phyloP scores from a whole-genome alignment of 1,140 invertebrate species.

The Homalodisca vitripennis region DNA sequence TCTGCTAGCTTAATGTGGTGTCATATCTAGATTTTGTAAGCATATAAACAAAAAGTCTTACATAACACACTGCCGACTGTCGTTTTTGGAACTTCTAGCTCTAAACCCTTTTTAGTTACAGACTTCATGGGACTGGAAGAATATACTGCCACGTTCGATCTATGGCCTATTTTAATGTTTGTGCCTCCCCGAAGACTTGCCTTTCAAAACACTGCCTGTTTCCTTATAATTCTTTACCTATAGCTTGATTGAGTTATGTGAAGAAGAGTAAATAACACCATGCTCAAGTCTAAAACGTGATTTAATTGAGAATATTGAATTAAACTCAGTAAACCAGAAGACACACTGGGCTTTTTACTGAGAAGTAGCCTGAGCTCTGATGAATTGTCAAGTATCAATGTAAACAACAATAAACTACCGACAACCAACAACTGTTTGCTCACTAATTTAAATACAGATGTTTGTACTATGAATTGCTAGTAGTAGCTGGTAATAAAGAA shows the following conservation, averaged over 20 bases:
- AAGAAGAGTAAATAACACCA: not conserved
- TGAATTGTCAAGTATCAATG: not conserved
- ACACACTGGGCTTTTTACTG: not conserved
- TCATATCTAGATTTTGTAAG: not conserved
- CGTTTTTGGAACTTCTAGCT: not conserved
- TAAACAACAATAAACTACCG: not conserved
- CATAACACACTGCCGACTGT: not conserved
- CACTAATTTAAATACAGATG: not conserved
- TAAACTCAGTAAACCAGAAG: not conserved
- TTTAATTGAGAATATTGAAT: not conserved
- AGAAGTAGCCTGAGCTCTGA: not conserved
- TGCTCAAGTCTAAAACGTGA: not conserved
- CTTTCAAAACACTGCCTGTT: not conserved
- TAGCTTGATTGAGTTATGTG: no score
- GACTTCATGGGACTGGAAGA: not conserved
- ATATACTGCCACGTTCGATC: not conserved
- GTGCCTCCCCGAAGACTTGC: not conserved
- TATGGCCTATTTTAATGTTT: not conserved
- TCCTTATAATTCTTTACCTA: not conserved
- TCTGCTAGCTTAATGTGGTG: conserved; percentile 1
- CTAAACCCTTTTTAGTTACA: not conserved
- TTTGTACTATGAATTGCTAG: not conserved
- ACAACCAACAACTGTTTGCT: not conserved
- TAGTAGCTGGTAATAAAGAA: not conserved
- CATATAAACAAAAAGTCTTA: not conserved